phyloP scores from a whole-genome alignment of 2,113 vertebrate species.

The Bungarus multicinctus region DNA sequence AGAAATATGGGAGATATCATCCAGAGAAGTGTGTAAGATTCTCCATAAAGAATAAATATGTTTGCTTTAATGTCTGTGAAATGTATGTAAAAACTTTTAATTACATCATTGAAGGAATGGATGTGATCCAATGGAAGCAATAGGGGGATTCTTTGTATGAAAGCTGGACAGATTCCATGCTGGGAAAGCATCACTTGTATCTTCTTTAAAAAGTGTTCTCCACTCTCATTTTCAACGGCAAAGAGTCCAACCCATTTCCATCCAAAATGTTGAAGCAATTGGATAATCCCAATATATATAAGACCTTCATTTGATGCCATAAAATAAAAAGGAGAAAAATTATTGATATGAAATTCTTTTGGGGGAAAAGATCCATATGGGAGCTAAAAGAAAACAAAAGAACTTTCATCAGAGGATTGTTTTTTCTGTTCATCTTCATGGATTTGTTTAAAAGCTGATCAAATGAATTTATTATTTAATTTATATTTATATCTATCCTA shows the following conservation, averaged over 20 bases:
- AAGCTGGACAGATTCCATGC: not conserved
- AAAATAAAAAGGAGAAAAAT: not conserved
- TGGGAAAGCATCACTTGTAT: not conserved
- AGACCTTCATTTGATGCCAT: not conserved
- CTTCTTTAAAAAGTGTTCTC: not conserved
- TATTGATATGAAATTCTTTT: too few relatives aligned
- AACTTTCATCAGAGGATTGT: not conserved
- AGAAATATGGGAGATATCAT: not conserved
- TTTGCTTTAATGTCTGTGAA: not conserved
- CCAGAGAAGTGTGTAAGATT: not conserved
- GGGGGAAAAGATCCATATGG: not conserved
- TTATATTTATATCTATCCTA: too few relatives aligned
- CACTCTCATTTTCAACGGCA: not conserved
- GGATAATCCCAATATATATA: not conserved
- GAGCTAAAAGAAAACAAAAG: not conserved
- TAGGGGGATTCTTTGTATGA: not conserved
- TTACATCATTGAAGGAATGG: fast-evolving
- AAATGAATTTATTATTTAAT: not conserved
- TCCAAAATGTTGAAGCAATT: not conserved
- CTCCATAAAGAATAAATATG: not conserved
- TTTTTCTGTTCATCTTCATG: not conserved
- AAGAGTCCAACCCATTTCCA: not conserved
- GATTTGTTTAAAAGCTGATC: not conserved
- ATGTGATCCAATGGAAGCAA: not conserved
- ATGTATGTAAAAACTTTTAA: not conserved